These are phyloP conservation scores for Pseudonaja textilis DNA, from an alignment of 2,113 vertebrate species.

Conservation along the genomic window DNA sequence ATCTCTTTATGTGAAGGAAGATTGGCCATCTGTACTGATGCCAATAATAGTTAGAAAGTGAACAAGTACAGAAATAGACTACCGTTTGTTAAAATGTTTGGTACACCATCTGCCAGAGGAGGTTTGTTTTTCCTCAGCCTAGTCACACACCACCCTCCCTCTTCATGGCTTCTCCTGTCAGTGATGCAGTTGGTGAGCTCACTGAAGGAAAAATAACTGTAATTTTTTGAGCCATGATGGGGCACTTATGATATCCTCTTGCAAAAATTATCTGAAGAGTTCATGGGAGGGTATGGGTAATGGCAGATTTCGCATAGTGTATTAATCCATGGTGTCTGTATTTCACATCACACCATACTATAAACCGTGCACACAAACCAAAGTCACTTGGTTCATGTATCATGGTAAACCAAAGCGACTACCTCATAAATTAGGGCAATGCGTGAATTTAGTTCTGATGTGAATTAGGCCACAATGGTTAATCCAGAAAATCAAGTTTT, in stretches of 20 bases:
- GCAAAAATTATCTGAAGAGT: neutral
- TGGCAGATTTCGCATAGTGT: neutral
- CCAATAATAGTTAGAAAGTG: constrained; percentile 20
- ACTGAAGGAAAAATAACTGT: neutral
- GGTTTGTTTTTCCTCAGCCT: neutral
- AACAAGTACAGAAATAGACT: constrained; percentile 12
- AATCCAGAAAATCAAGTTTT: neutral
- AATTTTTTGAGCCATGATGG: neutral
- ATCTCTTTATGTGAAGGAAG: neutral
- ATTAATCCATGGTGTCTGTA: neutral
- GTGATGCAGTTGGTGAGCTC: neutral
- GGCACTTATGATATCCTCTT: neutral
- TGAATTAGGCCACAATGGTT: neutral
- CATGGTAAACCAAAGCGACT: neutral
- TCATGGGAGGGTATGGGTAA: neutral
- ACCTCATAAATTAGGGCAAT: neutral
- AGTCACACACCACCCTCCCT: neutral
- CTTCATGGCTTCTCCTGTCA: neutral
- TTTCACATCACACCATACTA: neutral
- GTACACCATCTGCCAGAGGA: constrained; percentile 6
- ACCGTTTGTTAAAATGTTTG: constrained; percentile 12
- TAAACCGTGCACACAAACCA: neutral
- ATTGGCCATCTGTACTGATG: constrained; percentile 13
- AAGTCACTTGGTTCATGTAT: neutral
- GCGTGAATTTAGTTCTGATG: neutral